These are phyloP conservation scores for Nomada fabriciana DNA, from an alignment of 2,888 invertebrate genomes.

Conservation along the genomic window DNA sequence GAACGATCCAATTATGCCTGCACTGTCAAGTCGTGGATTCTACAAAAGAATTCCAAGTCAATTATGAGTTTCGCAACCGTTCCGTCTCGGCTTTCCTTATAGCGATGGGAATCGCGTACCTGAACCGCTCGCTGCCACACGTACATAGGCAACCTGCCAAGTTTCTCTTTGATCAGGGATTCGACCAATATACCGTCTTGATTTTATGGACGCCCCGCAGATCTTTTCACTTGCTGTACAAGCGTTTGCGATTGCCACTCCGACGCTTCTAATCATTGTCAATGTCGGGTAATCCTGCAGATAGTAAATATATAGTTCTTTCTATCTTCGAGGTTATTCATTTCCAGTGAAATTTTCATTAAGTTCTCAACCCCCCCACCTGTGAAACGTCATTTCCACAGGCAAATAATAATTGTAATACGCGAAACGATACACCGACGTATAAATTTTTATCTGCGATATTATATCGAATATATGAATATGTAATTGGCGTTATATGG, in stretches of 20 bases:
- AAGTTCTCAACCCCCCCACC: background rate
- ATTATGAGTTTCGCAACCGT: slow-evolving; percentile 47
- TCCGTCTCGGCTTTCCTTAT: slow-evolving; percentile 28
- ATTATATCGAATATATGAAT: background rate
- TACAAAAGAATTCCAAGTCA: slow-evolving; percentile 51
- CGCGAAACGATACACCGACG: background rate
- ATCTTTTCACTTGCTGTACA: slow-evolving; percentile 30
- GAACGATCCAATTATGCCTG: slow-evolving; percentile 36
- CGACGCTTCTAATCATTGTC: slow-evolving; percentile 44
- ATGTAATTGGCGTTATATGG: slow-evolving; percentile 3
- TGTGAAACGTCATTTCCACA: background rate
- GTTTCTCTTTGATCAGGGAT: slow-evolving; percentile 54
- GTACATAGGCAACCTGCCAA: slow-evolving; percentile 64
- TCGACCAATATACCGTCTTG: slow-evolving; percentile 54
- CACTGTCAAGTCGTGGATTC: slow-evolving; percentile 28
- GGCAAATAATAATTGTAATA: too few species aligned
- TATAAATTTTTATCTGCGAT: background rate
- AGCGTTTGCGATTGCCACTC: slow-evolving; percentile 8
- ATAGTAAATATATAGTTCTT: background rate
- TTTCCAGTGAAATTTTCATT: slow-evolving; percentile 49
- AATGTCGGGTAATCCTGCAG: slow-evolving; percentile 35
- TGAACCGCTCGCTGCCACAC: slow-evolving; percentile 8
- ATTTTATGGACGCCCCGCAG: slow-evolving; percentile 48
- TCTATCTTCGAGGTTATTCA: slow-evolving; percentile 14
- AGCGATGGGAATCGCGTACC: slow-evolving; percentile 28